Evolutionary conservation across 37 sponge, comb jelly and placozoan genomes (phyloP), one percentile per base, ranked within the genome.

Genomic region (Amphimedon queenslandica): DNA sequence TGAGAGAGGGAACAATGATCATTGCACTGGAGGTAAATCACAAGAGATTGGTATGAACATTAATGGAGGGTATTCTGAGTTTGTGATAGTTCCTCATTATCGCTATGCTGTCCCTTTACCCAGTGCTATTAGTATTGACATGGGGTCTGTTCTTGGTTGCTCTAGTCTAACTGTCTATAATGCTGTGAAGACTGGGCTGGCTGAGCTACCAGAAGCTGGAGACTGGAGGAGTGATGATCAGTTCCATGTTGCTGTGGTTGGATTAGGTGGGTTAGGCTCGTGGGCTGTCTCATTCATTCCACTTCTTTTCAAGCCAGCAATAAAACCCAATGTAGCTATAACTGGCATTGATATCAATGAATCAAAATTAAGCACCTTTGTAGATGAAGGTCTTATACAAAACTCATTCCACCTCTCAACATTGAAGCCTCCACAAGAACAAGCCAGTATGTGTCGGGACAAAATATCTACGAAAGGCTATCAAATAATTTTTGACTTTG

Each of bases 1-100:
- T 70, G 3, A 36, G 23, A 57, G 37, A 8, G 83, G 77, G 2
- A 70, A 82, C 8, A 2, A 11, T 18, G 6, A 56, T 21, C 13
- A 58, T 2, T 82, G 83, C 47, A 23, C 55, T 1, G 72, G 43
- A 25, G 13, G 23, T 0, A n/a, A n/a, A n/a, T 16, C 42, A n/a
- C 36, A 36, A 38, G 81, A 80, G 40, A 4, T 80, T 11, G 81
- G 81, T n/a, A 37, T 80, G 0, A 11, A 27, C 38, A 18, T 6
- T 21, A 67, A 82, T 75, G 83, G 83, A 57, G 83, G 83, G 18
- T 82, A 69, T 69, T 38, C 77, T 40, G 83, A 82, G 37, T 75
- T 39, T 56, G 83, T 75, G 5, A 3, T 29, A 1, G 40, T 82
- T 10, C 70, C 69, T 40, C 63, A 76, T 57, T 56, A 76, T 39